These are phyloP conservation scores for Lasioglossum marginatum DNA, from an alignment of 2,888 invertebrate genomes.

Conservation along the genomic window DNA sequence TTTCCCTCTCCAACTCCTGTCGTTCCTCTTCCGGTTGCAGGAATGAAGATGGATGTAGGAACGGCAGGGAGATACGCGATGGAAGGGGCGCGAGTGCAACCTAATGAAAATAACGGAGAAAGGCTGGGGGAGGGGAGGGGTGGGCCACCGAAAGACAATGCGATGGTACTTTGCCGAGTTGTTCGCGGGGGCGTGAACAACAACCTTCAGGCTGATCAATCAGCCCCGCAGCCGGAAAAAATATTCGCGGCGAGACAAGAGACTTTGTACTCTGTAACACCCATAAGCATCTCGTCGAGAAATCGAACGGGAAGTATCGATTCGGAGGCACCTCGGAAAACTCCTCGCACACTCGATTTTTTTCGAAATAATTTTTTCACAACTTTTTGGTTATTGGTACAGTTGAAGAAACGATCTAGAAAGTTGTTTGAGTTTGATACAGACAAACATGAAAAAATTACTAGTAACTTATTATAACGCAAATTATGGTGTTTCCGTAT, in stretches of 20 bases:
- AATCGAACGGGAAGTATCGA: not conserved
- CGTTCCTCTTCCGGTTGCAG: slow-evolving; percentile 66
- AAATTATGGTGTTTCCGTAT: too few species aligned
- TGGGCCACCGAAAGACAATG: not conserved
- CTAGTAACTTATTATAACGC: too few species aligned
- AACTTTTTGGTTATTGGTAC: not conserved
- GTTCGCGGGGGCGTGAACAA: slow-evolving; percentile 56
- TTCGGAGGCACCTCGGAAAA: not conserved
- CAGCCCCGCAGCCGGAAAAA: slow-evolving; percentile 41
- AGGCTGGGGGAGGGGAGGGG: not conserved
- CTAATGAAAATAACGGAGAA: slow-evolving; percentile 10
- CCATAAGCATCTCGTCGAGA: not conserved
- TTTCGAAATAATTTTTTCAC: not conserved
- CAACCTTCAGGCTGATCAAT: slow-evolving; percentile 58
- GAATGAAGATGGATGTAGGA: slow-evolving; percentile 78
- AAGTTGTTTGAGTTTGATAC: too few species aligned
- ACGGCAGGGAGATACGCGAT: slow-evolving; percentile 65
- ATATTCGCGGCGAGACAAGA: not conserved
- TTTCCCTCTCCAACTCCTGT: not conserved
- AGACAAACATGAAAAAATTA: too few species aligned
- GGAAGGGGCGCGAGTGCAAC: slow-evolving; percentile 12
- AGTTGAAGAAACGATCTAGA: too few species aligned
- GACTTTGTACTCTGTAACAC: not conserved
- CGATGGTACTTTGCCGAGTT: slow-evolving; percentile 30
- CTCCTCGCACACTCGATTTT: not conserved